Base-by-base conservation (phyloP, 1,140 invertebrate species). In the Ooceraea biroi region DNA sequence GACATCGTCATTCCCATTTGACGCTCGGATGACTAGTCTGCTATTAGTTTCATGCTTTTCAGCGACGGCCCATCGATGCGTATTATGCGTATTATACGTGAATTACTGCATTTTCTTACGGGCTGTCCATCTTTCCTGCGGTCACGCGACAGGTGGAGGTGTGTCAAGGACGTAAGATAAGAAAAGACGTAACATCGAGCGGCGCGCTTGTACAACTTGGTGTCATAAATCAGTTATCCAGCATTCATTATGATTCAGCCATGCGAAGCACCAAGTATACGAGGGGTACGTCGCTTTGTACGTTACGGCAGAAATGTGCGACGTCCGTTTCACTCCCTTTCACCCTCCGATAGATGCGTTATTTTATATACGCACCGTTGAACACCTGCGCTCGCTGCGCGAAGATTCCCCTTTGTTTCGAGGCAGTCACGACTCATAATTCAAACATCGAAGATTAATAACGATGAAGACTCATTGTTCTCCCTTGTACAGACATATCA, bases 81-180 rank as follows among this genome's bases (percentile, higher is more conserved):
- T 50, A 50, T 48, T 46, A 74, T 11, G 14, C 14, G 11, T 55
- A 25, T 12, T n/a, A n/a, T n/a, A n/a, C 2, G 7, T 8, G 22
- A 2, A 52, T 77, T 77, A 12, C 57, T 27, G 41, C 41, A 46
- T 46, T 71, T 80, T 22, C 65, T 46, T 48, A n/a, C n/a, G 27
- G 44, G 12, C 14, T 50, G 17, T 30, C 17, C 11, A 12, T 22
- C 22, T 14, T 44, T 58, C 44, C 57, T 30, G n/a, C 36, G 25
- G 52, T 80, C 65, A 58, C 41, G n/a, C 41, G 25, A 46, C 50
- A 57, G 36, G 44, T 44, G 36, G n/a, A 71, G 65, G 22, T 69
- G 63, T 78, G 76, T 78, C 76, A 80, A 80, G 63, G 76, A 58
- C 65, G 25, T 71, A n/a, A 69, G 65, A 69, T 30, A 71, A 71